Evolutionary conservation across 1,140 invertebrate species (phyloP).

Genomic region (Aphaenogaster floridana): DNA sequence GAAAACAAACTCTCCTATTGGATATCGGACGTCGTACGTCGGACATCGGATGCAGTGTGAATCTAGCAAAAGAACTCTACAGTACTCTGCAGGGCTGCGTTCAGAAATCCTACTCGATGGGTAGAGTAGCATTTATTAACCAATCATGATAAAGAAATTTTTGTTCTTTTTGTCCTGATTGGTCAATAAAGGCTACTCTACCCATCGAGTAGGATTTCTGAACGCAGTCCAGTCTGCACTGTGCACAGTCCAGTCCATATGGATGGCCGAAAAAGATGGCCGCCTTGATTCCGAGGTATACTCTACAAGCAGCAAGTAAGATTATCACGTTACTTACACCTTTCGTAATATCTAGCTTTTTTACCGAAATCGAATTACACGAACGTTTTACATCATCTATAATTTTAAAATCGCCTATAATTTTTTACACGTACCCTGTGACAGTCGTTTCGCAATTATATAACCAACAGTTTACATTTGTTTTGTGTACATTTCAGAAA

Average conservation of each 20-base stretch:
- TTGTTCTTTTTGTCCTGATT: too few relatives aligned
- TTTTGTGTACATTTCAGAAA: slow-evolving; percentile 71
- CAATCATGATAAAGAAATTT: too few relatives aligned
- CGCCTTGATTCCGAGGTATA: slow-evolving; percentile 69
- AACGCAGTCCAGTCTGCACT: too few relatives aligned
- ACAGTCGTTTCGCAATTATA: slow-evolving; percentile 40
- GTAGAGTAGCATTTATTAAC: too few relatives aligned
- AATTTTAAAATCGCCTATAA: neutral
- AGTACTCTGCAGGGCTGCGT: too few relatives aligned
- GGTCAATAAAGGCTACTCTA: too few relatives aligned
- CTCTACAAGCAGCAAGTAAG: slow-evolving; percentile 71
- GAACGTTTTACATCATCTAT: neutral
- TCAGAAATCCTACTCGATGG: too few relatives aligned
- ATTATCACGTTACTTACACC: neutral
- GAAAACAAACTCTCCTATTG: too few relatives aligned
- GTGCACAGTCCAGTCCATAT: neutral
- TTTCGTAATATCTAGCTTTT: neutral
- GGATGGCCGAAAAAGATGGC: slow-evolving; percentile 70
- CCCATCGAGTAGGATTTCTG: too few relatives aligned
- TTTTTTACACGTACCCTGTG: neutral
- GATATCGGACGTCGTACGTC: too few relatives aligned
- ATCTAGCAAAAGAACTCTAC: too few relatives aligned
- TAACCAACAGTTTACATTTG: slow-evolving; percentile 51
- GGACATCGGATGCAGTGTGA: too few relatives aligned
- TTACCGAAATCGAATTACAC: neutral